Conservation (phyloP, 1,140 invertebrate species). For the Teleopsis dalmanni region DNA sequence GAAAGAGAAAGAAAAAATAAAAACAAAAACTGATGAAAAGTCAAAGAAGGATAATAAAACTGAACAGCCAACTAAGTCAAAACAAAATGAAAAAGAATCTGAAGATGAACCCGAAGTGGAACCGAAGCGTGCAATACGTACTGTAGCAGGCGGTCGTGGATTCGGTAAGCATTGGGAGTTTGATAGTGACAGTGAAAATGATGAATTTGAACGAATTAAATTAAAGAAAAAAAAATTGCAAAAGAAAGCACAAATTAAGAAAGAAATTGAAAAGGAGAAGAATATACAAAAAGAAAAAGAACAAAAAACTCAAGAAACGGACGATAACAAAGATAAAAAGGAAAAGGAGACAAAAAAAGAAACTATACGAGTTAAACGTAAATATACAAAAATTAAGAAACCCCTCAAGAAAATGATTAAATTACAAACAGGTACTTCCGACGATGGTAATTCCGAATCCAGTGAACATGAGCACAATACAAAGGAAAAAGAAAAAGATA, state of each 20-base stretch:
- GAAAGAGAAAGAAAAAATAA: slow-evolving; percentile 5
- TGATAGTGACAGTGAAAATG: slow-evolving; percentile 46
- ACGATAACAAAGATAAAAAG: slow-evolving; percentile 10
- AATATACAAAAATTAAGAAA: slow-evolving; percentile 12
- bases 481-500: slow-evolving; percentile 10
- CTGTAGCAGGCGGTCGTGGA: slow-evolving; percentile 66
- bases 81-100: slow-evolving; percentile 21
- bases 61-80: slow-evolving; percentile 37
- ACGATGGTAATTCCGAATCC: slow-evolving; percentile 23
- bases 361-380: slow-evolving; percentile 11
- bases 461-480: slow-evolving; percentile 15
- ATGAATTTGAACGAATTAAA: slow-evolving; percentile 31
- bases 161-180: slow-evolving; percentile 77
- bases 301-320: slow-evolving; percentile 19
- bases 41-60: background rate
- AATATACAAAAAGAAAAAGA: slow-evolving; percentile 18
- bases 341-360: slow-evolving; percentile 2
- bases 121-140: slow-evolving; percentile 54
- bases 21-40: slow-evolving; percentile 1
- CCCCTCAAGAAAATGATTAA: slow-evolving; percentile 13
- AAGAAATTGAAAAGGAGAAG: slow-evolving; percentile 14
- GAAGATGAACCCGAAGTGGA: slow-evolving; percentile 40
- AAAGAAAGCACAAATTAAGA: slow-evolving; percentile 23
- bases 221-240: slow-evolving; percentile 26
- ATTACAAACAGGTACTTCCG: slow-evolving; percentile 43